phyloP scores from a whole-genome alignment of 2,888 invertebrate species.

The Callyntrura guangdongensis region DNA sequence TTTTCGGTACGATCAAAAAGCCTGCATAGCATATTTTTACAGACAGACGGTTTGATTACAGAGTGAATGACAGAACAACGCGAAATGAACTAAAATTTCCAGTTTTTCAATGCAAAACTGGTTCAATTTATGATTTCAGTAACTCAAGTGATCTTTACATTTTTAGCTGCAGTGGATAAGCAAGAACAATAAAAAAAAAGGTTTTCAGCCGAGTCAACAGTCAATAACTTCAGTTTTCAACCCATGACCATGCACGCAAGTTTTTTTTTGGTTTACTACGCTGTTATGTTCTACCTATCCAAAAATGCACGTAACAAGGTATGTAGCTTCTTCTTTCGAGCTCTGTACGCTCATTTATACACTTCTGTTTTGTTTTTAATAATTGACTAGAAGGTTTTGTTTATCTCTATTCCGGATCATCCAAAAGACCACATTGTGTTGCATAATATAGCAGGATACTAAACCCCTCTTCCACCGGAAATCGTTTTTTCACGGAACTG shows the following conservation, averaged over 20 bases:
- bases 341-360: too few species aligned
- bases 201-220: not conserved
- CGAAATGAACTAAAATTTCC: slow-evolving; percentile 62
- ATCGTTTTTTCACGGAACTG: not conserved
- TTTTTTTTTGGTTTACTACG: not conserved
- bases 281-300: too few species aligned
- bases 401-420: not conserved
- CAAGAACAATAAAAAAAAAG: too few species aligned
- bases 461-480: not conserved
- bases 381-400: not conserved
- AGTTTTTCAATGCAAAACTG: slow-evolving; percentile 55
- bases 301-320: too few species aligned
- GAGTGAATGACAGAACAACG: slow-evolving; percentile 43
- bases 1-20: not conserved
- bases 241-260: not conserved
- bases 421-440: not conserved
- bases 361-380: not conserved
- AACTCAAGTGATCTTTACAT: too few species aligned
- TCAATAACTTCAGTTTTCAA: slow-evolving; percentile 13
- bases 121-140: slow-evolving; percentile 45
- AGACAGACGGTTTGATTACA: not conserved
- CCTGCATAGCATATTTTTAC: not conserved
- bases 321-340: too few species aligned
- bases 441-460: not conserved
- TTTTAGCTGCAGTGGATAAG: not conserved